A percentile compares a stretch with the other conserved stretches of the same genome.
These are phyloP conservation scores for Parthenolecanium corni DNA, from an alignment of 2,888 invertebrate genomes.

Conservation along the genomic window DNA sequence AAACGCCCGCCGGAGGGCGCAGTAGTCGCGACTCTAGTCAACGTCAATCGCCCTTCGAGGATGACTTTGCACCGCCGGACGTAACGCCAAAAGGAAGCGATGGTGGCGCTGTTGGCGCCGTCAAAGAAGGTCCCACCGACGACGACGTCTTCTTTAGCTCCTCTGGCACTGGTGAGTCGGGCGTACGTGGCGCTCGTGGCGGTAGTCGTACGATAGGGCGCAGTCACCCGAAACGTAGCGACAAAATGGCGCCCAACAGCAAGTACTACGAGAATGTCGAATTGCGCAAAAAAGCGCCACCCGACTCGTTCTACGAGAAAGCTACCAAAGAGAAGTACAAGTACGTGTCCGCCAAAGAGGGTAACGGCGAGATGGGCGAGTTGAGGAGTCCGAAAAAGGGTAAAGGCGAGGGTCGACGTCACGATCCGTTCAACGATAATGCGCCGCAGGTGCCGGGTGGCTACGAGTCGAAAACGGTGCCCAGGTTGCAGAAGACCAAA, in stretches of 20 bases:
- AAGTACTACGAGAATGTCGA: slow-evolving; percentile 22
- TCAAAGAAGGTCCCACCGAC: slow-evolving; percentile 2
- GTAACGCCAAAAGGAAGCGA: slow-evolving; percentile 33
- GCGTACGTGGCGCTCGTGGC: background rate
- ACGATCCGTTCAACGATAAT: slow-evolving; percentile 25
- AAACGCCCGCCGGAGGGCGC: background rate
- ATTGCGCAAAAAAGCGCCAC: slow-evolving; percentile 7
- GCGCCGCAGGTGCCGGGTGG: background rate
- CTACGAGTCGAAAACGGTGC: slow-evolving; percentile 23
- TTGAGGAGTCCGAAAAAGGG: slow-evolving; percentile 8
- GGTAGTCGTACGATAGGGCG: background rate
- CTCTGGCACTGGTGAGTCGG: background rate
- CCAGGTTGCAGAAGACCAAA: slow-evolving; percentile 13
- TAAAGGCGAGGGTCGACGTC: background rate
- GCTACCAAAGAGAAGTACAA: slow-evolving; percentile 11
- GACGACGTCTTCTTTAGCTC: slow-evolving; percentile 34
- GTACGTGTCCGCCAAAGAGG: slow-evolving; percentile 6
- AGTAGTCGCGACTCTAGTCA: slow-evolving; percentile 32
- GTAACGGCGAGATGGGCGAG: slow-evolving; percentile 6
- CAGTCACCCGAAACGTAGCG: slow-evolving; percentile 3
- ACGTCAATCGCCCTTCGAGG: slow-evolving; percentile 52
- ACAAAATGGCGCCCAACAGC: background rate
- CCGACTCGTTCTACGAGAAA: slow-evolving; percentile 11
- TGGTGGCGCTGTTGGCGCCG: slow-evolving; percentile 13
- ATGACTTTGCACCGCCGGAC: slow-evolving; percentile 51